phyloP scores from a whole-genome alignment of 2,888 invertebrate genomes.

The Adineta ricciae region DNA sequence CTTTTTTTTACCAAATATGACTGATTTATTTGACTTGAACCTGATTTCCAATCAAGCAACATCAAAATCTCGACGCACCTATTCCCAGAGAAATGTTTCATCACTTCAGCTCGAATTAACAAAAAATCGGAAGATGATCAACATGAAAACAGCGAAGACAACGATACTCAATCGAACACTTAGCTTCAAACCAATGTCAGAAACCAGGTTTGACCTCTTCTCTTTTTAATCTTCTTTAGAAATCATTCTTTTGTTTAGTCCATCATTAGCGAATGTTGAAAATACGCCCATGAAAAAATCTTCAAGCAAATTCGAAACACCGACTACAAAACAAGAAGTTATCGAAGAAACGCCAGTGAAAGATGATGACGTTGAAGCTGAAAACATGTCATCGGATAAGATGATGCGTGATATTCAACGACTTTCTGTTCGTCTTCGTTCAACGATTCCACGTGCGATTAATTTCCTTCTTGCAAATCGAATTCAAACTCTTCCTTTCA shows the following conservation, averaged over 20 bases:
- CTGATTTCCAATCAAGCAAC: not conserved
- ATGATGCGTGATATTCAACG: not conserved
- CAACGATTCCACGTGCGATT: not conserved
- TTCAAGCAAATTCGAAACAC: not conserved
- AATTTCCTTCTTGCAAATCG: too few species aligned
- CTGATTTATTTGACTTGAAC: not conserved
- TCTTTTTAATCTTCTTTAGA: too few species aligned
- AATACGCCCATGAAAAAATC: not conserved
- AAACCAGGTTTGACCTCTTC: not conserved
- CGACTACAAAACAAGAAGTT: not conserved
- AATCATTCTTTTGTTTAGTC: not conserved
- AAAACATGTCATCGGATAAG: not conserved
- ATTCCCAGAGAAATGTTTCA: not conserved
- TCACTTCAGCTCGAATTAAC: not conserved
- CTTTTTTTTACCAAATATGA: not conserved
- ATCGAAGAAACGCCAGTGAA: not conserved
- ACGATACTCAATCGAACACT: not conserved
- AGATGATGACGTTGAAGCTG: not conserved
- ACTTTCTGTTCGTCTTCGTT: not conserved
- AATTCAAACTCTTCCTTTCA: not conserved
- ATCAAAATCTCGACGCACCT: not conserved
- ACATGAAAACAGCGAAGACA: not conserved
- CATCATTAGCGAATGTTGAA: not conserved
- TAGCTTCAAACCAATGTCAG: not conserved
- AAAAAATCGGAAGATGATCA: not conserved